These are phyloP conservation scores for Hipposideros armiger DNA, from an alignment of 2,113 vertebrate species.

Conservation along the genomic window DNA sequence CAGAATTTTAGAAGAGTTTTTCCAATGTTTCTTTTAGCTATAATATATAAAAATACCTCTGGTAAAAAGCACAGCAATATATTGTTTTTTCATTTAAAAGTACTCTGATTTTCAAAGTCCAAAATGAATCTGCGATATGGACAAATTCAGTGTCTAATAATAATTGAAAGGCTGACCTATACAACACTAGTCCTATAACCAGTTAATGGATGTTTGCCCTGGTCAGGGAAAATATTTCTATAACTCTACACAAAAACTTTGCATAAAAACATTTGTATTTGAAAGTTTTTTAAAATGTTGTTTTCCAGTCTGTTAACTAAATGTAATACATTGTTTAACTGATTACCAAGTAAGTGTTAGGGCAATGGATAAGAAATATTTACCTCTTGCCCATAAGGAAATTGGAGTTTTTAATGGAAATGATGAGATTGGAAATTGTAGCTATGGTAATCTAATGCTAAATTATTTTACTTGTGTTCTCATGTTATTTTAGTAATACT, in stretches of 20 bases:
- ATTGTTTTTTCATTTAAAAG: neutral
- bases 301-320: conserved; percentile 38
- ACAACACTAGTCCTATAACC: neutral
- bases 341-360: conserved; percentile 15
- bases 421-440: conserved; percentile 25
- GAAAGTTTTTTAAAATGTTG: neutral
- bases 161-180: neutral
- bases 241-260: neutral
- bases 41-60: conserved; percentile 41
- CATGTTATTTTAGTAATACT: conserved; percentile 26
- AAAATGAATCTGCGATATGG: neutral
- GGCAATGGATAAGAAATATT: neutral
- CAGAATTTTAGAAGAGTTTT: neutral
- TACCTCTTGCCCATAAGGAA: neutral
- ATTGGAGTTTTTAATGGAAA: conserved; percentile 28
- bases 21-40: neutral
- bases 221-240: neutral
- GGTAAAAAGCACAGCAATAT: neutral
- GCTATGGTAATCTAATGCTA: neutral
- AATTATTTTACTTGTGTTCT: conserved; percentile 46
- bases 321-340: neutral
- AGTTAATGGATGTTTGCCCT: neutral
- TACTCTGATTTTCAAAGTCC: conserved; percentile 16
- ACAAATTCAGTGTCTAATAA: neutral
- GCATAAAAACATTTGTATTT: neutral